These are phyloP conservation scores for Crotalus viridis DNA, from an alignment of 2,113 vertebrate genomes.

Conservation along the genomic window DNA sequence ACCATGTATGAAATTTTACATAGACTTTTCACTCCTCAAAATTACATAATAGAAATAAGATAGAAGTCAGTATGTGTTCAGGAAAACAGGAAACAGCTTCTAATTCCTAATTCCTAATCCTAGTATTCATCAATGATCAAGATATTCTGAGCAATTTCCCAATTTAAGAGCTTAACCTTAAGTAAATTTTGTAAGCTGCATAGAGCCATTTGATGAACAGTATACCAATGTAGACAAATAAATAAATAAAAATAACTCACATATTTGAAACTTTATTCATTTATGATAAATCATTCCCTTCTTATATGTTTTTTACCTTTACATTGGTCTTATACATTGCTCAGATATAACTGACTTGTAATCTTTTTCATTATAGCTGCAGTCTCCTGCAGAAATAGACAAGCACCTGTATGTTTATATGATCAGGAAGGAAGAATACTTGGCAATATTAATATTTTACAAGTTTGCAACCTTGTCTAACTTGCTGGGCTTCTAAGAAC, in stretches of 20 bases:
- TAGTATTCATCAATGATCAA: too few relatives aligned
- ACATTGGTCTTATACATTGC: accelerated
- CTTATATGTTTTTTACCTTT: not conserved
- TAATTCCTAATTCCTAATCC: too few relatives aligned
- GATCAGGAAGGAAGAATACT: not conserved
- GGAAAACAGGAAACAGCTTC: too few relatives aligned
- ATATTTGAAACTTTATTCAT: constrained; percentile 27
- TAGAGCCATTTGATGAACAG: too few relatives aligned
- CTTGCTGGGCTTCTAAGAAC: not conserved
- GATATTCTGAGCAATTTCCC: too few relatives aligned
- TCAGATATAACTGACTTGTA: not conserved
- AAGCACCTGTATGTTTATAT: not conserved
- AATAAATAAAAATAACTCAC: not conserved
- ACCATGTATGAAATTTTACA: too few relatives aligned
- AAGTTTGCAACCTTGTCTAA: not conserved
- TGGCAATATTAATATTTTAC: not conserved
- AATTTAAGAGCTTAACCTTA: too few relatives aligned
- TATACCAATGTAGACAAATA: too few relatives aligned
- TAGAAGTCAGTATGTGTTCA: too few relatives aligned
- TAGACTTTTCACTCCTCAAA: too few relatives aligned
- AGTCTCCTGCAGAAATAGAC: not conserved
- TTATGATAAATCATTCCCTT: constrained; percentile 16
- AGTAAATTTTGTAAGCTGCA: too few relatives aligned
- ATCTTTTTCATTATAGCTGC: not conserved
- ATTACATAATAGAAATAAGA: too few relatives aligned